phyloP scores from a whole-genome alignment of 2,888 invertebrate genomes.

The Conchocele bisecta region DNA sequence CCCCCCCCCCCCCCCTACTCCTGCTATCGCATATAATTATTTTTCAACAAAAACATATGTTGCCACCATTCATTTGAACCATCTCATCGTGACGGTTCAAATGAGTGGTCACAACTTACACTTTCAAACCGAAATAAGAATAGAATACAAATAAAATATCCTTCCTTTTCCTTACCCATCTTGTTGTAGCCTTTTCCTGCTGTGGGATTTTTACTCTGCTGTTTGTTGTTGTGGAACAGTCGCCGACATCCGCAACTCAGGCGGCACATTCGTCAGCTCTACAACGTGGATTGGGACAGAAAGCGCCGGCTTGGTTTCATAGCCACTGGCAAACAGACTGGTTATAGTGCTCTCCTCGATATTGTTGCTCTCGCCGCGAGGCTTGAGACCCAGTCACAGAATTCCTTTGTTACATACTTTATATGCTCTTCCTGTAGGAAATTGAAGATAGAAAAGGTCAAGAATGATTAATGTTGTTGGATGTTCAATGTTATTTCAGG shows the following conservation, averaged over 20 bases:
- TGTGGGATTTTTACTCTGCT: slow-evolving; percentile 64
- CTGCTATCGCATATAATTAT: no score
- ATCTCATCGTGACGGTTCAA: no score
- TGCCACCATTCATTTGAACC: no score
- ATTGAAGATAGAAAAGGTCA: no score
- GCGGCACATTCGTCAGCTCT: slow-evolving; percentile 81
- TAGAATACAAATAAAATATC: no score
- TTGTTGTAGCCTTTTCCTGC: no score
- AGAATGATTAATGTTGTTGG: no score
- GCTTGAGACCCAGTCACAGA: slow-evolving; percentile 83
- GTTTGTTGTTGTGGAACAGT: slow-evolving; percentile 70
- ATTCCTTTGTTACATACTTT: slow-evolving; percentile 80
- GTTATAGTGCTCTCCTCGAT: slow-evolving; percentile 82
- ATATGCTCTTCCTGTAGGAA: slow-evolving; percentile 82
- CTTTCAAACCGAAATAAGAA: no score
- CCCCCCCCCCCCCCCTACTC: no score
- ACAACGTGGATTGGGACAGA: slow-evolving; percentile 83
- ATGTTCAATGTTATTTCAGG: no score
- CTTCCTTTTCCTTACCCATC: slow-evolving; percentile 57
- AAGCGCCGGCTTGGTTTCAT: slow-evolving; percentile 82
- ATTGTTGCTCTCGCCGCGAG: slow-evolving; percentile 82
- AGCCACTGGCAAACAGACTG: slow-evolving; percentile 82
- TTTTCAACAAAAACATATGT: no score
- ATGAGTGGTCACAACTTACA: no score
- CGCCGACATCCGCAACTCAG: slow-evolving; percentile 79